These are phyloP conservation scores for Hirtodrosophila confusa DNA, from an alignment of 2,888 invertebrate genomes.

Conservation along the genomic window DNA sequence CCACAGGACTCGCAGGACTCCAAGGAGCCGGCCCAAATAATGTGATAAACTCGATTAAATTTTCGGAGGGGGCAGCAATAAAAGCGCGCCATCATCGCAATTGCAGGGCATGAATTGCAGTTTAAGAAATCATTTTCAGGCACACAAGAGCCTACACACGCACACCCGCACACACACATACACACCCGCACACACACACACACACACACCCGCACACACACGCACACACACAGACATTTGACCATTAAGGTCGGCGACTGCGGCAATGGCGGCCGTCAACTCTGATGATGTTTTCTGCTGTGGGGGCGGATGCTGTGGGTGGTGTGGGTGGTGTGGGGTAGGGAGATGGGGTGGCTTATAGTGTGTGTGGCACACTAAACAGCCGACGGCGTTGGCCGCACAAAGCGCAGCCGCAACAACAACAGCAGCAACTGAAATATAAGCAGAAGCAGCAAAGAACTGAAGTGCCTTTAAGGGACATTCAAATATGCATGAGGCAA, in stretches of 20 bases:
- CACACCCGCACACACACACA: conserved; percentile 6
- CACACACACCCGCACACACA: conserved; percentile 4
- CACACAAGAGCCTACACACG: conserved; percentile 3
- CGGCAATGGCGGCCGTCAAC: conserved; percentile 69
- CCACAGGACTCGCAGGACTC: conserved; percentile 13
- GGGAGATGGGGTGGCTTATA: conserved; percentile 4
- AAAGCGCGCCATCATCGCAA: conserved; percentile 73
- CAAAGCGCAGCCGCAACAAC: conserved; percentile 45
- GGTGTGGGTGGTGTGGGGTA: background rate
- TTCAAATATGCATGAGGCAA: conserved; percentile 75
- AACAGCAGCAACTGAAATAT: conserved; percentile 30
- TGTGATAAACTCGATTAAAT: conserved; percentile 74
- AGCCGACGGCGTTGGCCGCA: conserved; percentile 31
- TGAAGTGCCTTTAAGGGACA: conserved; percentile 78
- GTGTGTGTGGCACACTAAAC: conserved; percentile 45
- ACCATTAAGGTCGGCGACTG: conserved; percentile 69
- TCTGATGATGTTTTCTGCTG: conserved; percentile 57
- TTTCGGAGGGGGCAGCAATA: conserved; percentile 52
- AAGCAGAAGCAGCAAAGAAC: conserved; percentile 53
- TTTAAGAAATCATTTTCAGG: conserved; percentile 66
- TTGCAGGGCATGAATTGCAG: conserved; percentile 74
- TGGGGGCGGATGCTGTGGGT: conserved; percentile 1
- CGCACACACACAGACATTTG: conserved; percentile 43
- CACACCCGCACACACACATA: conserved; percentile 11
- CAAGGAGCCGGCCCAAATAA: conserved; percentile 50